Conservation (phyloP, 2,113 vertebrate species). For the Beaufortia kweichowensis region DNA sequence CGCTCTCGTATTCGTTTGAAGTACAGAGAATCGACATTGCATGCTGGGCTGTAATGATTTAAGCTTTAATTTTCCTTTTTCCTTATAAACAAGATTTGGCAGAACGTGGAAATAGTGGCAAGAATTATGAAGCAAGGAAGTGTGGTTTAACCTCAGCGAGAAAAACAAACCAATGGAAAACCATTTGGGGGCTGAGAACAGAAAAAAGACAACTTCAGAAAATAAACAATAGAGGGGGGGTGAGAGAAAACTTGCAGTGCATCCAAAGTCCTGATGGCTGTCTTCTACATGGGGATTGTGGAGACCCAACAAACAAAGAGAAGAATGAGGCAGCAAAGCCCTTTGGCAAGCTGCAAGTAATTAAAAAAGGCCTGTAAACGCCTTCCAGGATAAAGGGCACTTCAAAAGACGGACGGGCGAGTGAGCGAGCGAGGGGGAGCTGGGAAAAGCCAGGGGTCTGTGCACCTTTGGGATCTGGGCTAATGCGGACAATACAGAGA, state of each 20-base stretch:
- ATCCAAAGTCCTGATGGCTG: conserved; percentile 50
- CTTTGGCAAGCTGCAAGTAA: conserved; percentile 79
- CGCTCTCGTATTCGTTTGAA: not conserved
- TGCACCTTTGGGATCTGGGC: conserved; percentile 54
- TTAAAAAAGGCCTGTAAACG: conserved; percentile 82
- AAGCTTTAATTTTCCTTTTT: conserved; percentile 15
- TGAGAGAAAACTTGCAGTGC: conserved; percentile 39
- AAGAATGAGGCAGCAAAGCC: conserved; percentile 66
- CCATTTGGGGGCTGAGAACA: conserved; percentile 46
- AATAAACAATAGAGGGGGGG: conserved; percentile 43
- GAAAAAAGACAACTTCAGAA: conserved; percentile 30
- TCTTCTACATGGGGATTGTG: conserved; percentile 61
- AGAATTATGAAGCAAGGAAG: conserved; percentile 62
- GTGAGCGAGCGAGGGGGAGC: conserved; percentile 31
- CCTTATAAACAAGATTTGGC: conserved; percentile 18
- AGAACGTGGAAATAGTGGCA: conserved; percentile 46
- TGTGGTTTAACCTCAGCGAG: conserved; percentile 54
- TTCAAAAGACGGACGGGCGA: conserved; percentile 74
- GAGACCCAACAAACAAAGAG: conserved; percentile 76
- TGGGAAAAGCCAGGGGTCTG: conserved; percentile 43
- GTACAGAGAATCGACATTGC: conserved; percentile 1
- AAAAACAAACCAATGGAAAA: conserved; percentile 59
- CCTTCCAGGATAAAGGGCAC: conserved; percentile 75
- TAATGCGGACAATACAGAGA: conserved; percentile 22
- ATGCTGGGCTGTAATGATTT: conserved; percentile 24